These are phyloP conservation scores for Oceanites oceanicus DNA, from an alignment of 2,113 vertebrate species.

Conservation along the genomic window DNA sequence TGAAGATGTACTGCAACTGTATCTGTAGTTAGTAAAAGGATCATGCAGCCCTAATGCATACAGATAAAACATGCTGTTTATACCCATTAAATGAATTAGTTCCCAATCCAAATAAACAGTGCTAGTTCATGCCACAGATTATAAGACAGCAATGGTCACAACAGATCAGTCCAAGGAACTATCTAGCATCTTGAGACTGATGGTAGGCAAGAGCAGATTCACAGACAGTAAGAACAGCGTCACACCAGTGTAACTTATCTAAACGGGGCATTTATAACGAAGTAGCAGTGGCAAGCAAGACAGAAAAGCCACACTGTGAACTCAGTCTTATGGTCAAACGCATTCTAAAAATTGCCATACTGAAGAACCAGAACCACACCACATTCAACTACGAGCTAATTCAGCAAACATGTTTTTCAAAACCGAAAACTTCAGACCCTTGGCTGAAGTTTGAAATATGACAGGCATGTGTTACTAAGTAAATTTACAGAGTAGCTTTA, in stretches of 20 bases:
- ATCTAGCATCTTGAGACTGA: too few species aligned
- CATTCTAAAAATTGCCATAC: not conserved
- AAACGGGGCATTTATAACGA: fast-evolving
- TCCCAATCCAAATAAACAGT: fast-evolving
- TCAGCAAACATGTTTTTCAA: fast-evolving
- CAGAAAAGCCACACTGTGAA: not conserved
- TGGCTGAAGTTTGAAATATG: fast-evolving
- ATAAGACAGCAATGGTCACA: not conserved
- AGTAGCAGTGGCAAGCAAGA: fast-evolving
- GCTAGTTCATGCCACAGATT: not conserved
- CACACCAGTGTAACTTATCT: fast-evolving
- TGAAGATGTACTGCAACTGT: not conserved
- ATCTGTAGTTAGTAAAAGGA: not conserved
- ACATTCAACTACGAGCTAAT: fast-evolving
- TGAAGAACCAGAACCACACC: too few species aligned
- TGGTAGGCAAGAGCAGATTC: not conserved
- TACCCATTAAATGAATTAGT: fast-evolving
- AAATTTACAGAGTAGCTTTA: fast-evolving
- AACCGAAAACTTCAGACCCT: fast-evolving
- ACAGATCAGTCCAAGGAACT: not conserved
- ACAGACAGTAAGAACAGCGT: fast-evolving
- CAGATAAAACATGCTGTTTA: not conserved
- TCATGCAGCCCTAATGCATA: not conserved
- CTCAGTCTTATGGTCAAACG: fast-evolving
- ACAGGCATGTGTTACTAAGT: fast-evolving